A percentile compares a stretch with the other conserved stretches of the same genome.
These are phyloP conservation scores for Dinoponera quadriceps DNA, from an alignment of 1,140 invertebrate genomes.

Conservation along the genomic window DNA sequence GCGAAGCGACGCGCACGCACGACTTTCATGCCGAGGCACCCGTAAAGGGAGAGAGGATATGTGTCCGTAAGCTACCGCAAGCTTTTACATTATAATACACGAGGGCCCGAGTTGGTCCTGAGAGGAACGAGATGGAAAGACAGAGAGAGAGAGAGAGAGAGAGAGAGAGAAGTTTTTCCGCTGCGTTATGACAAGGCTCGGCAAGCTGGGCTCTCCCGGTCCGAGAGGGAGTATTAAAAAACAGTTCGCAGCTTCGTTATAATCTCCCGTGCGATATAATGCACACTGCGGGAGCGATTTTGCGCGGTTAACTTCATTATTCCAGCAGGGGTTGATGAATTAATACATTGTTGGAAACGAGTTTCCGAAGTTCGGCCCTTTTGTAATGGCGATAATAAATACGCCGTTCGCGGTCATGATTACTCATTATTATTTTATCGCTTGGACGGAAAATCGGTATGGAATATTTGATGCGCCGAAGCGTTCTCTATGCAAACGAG, in stretches of 20 bases:
- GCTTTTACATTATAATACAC: slow-evolving; percentile 26
- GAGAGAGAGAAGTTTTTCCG: slow-evolving; percentile 27
- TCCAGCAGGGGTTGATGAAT: background rate
- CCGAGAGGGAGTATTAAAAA: slow-evolving; percentile 38
- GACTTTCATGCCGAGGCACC: background rate
- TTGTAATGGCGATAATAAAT: background rate
- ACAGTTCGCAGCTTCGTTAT: slow-evolving; percentile 20
- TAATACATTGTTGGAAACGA: background rate
- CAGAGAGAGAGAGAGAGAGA: background rate
- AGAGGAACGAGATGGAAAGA: slow-evolving; percentile 2
- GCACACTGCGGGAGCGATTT: slow-evolving; percentile 8
- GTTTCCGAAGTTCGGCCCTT: background rate
- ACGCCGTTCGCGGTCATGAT: background rate
- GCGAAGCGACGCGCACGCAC: background rate
- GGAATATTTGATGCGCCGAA: background rate
- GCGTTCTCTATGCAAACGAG: background rate
- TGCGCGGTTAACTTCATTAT: slow-evolving; percentile 3
- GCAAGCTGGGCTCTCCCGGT: background rate
- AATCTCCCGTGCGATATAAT: slow-evolving; percentile 18
- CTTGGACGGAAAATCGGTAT: background rate
- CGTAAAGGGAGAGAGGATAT: background rate
- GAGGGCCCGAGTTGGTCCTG: background rate
- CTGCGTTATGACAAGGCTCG: background rate
- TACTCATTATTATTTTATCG: background rate
- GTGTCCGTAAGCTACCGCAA: background rate